phyloP scores from a whole-genome alignment of 2,797 vertebrate genomes.

The Erithacus rubecula region DNA sequence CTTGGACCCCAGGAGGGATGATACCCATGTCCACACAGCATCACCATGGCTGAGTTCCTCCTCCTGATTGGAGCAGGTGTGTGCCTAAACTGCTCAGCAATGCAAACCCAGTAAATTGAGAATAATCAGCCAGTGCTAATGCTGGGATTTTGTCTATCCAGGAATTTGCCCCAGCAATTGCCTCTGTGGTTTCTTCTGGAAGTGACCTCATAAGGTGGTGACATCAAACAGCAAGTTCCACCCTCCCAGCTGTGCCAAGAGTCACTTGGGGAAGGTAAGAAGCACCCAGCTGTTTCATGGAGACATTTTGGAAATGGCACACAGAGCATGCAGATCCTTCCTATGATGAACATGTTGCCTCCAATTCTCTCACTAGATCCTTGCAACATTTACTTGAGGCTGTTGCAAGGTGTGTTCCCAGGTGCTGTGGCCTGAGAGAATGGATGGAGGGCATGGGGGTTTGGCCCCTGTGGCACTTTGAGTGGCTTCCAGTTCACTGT shows the following conservation, averaged over 20 bases:
- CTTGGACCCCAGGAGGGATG: not conserved
- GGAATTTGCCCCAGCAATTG: not conserved
- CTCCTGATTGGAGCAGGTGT: fast-evolving
- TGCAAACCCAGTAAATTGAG: not conserved
- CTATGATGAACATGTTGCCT: not conserved
- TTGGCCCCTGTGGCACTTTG: fast-evolving
- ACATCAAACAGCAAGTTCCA: not conserved
- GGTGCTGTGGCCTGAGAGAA: not conserved
- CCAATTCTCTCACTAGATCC: not conserved
- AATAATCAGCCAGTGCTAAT: not conserved
- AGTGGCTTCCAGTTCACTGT: not conserved
- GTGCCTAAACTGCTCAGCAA: not conserved
- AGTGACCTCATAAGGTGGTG: conserved; percentile 19
- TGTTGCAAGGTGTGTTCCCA: not conserved
- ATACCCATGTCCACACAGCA: fast-evolving
- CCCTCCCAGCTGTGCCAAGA: fast-evolving
- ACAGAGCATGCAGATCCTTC: not conserved
- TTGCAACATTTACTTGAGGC: not conserved
- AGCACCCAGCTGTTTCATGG: not conserved
- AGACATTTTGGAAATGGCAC: not conserved
- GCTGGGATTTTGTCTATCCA: not conserved
- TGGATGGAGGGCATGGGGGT: not conserved
- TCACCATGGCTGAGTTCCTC: not conserved
- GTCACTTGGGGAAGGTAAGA: not conserved
- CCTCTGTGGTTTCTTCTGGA: not conserved